A percentile compares a stretch with the other conserved stretches of the same genome.
These are phyloP conservation scores for Solen grandis DNA, from an alignment of 1,140 invertebrate species.

Conservation along the genomic window DNA sequence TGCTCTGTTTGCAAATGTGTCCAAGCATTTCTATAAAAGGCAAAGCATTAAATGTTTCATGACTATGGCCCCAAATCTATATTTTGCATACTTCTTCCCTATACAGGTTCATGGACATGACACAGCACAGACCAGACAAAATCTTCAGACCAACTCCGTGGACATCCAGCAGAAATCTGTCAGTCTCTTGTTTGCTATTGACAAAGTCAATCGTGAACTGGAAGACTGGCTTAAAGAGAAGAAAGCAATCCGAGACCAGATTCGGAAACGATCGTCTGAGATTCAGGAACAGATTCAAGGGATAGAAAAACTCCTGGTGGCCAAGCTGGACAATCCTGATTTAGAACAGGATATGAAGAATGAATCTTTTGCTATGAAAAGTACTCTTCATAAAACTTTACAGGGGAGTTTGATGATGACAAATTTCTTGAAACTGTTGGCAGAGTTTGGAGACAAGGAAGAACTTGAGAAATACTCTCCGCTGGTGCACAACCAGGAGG, in stretches of 20 bases:
- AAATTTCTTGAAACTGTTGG: slow-evolving; percentile 43
- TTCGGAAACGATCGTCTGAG: slow-evolving; percentile 30
- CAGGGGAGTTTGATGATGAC: slow-evolving; percentile 10
- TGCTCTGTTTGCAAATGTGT: no score
- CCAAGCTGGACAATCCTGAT: slow-evolving; percentile 34
- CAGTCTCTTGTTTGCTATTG: slow-evolving; percentile 26
- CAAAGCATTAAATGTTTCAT: no score
- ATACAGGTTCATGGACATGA: slow-evolving; percentile 10
- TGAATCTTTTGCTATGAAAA: slow-evolving; percentile 33
- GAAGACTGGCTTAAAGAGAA: slow-evolving; percentile 8
- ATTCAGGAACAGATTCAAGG: slow-evolving; percentile 28
- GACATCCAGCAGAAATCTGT: slow-evolving; percentile 21
- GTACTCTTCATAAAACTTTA: slow-evolving; percentile 25
- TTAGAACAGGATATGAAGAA: slow-evolving; percentile 22
- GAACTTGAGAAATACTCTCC: slow-evolving; percentile 13
- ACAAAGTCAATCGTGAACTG: slow-evolving; percentile 19
- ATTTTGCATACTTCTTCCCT: no score
- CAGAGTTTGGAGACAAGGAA: slow-evolving; percentile 37
- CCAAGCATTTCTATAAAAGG: no score
- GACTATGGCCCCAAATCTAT: no score
- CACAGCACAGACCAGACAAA: background rate
- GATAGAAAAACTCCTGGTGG: slow-evolving; percentile 26
- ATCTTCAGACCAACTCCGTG: slow-evolving; percentile 10
- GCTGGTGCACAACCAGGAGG: slow-evolving; percentile 13
- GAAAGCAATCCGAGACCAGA: background rate